Evolutionary conservation across 2,888 invertebrate genomes (phyloP).

Genomic region (Campoplex nolae): DNA sequence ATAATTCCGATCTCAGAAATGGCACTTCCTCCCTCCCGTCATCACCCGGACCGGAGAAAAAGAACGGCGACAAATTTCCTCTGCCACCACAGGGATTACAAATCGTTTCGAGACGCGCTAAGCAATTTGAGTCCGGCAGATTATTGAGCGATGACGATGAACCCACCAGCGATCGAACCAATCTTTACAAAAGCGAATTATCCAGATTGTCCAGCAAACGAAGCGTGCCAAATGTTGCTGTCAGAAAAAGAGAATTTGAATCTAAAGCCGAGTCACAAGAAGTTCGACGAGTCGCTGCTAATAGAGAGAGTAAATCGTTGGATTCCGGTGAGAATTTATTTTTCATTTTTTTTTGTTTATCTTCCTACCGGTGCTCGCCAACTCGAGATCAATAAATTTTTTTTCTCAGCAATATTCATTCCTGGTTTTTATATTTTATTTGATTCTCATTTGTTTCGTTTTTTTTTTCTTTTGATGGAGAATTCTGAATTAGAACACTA

Average conservation of each 20-base stretch:
- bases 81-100: slow-evolving; percentile 86
- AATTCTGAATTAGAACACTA: background rate
- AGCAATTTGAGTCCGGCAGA: slow-evolving; percentile 90
- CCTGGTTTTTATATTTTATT: slow-evolving; percentile 8
- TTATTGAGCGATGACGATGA: slow-evolving; percentile 86
- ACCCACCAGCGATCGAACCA: slow-evolving; percentile 87
- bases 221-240: slow-evolving; percentile 91
- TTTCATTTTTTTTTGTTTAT: background rate
- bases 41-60: slow-evolving; percentile 82
- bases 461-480: background rate
- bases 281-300: slow-evolving; percentile 82
- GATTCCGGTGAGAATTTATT: slow-evolving; percentile 85
- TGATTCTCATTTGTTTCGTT: background rate
- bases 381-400: background rate
- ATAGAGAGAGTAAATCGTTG: slow-evolving; percentile 86
- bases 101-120: slow-evolving; percentile 90
- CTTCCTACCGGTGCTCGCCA: background rate
- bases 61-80: slow-evolving; percentile 78
- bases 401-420: background rate
- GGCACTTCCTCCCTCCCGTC: slow-evolving; percentile 84
- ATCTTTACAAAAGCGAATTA: slow-evolving; percentile 89
- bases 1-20: slow-evolving; percentile 82
- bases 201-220: slow-evolving; percentile 88
- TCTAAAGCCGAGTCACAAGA: slow-evolving; percentile 85
- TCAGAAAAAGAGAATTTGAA: slow-evolving; percentile 90